Evolutionary conservation across 2,888 invertebrate species (phyloP), one percentile per base, ranked within the genome.

Genomic region (Parnassius glacialis): DNA sequence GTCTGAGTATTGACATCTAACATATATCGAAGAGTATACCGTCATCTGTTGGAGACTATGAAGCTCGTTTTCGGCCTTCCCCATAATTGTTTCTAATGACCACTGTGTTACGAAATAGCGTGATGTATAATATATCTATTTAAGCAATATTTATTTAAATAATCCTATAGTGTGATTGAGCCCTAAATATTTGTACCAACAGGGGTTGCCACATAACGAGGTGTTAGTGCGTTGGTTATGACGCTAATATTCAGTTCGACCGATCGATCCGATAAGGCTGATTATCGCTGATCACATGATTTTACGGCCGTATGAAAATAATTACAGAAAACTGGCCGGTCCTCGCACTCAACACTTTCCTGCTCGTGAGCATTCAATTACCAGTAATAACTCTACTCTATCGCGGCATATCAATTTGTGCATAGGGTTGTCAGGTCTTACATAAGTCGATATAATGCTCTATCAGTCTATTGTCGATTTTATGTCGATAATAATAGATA

Each of bases 321-420:
- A 84, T 85, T 83, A 82, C 74, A 68, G 67, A 73, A 72, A 73
- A 71, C 73, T 68, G 68, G 72, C 64, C 73, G 64, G 68, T 71
- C 69, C 74, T 73, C 70, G 48, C 74, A 74, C 73, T 69, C 69
- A 68, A 73, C 75, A 72, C 73, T 74, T 73, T 73, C 68, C 59
- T 68, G 70, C 73, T 75, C 85, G 84, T 85, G 80, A 84, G 75
- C 78, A 81, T 88, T 87, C 85, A 88, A 88, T 87, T 85, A 86
- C 74, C 61, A 71, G 79, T 83, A 82, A 86, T 85, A 84, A 81
- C 80, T 74, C 70, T 74, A 76, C 73, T 74, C 72, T 77, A 77
- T 80, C 76, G 83, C 79, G 77, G 81, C 76, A 83, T 80, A 85
- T 85, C 83, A 84, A 84, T 84, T 83, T 84, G 80, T 82, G 76